phyloP scores from a whole-genome alignment of 2,797 vertebrate genomes.

The Lacerta bilineata region DNA sequence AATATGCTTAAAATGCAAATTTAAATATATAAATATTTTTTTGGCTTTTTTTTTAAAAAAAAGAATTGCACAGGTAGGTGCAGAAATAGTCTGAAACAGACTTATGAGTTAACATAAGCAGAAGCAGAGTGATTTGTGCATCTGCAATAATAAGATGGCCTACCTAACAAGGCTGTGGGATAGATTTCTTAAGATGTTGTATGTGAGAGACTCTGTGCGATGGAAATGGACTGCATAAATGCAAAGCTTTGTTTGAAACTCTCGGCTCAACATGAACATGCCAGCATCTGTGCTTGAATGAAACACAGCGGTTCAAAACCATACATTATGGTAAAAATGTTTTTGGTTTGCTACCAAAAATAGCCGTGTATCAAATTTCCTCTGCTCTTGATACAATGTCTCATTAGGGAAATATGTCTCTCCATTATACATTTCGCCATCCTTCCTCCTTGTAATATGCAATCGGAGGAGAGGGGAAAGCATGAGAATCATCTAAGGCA shows the following conservation, averaged over 20 bases:
- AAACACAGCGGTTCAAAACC: neutral
- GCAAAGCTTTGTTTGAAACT: neutral
- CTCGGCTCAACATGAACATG: neutral
- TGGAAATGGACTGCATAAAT: neutral
- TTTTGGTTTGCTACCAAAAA: neutral
- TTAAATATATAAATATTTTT: neutral
- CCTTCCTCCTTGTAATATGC: neutral
- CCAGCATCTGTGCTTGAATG: neutral
- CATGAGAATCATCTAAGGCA: neutral
- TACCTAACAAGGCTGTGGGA: neutral
- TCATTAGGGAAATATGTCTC: neutral
- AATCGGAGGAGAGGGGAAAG: neutral
- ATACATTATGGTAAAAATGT: constrained; percentile 1
- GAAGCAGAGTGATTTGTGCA: neutral
- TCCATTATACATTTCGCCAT: neutral
- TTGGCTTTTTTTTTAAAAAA: too few species aligned
- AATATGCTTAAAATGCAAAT: neutral
- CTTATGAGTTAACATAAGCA: neutral
- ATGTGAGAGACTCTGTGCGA: neutral
- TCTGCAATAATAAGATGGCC: neutral
- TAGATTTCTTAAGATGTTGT: neutral
- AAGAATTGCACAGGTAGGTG: too few species aligned
- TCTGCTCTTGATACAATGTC: neutral
- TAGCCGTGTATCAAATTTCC: neutral
- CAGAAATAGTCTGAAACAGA: too few species aligned